Evolutionary conservation across 2,797 vertebrate genomes (phyloP), one percentile per base, ranked within the genome.

Genomic region (Heteromormyrus szaboi): DNA sequence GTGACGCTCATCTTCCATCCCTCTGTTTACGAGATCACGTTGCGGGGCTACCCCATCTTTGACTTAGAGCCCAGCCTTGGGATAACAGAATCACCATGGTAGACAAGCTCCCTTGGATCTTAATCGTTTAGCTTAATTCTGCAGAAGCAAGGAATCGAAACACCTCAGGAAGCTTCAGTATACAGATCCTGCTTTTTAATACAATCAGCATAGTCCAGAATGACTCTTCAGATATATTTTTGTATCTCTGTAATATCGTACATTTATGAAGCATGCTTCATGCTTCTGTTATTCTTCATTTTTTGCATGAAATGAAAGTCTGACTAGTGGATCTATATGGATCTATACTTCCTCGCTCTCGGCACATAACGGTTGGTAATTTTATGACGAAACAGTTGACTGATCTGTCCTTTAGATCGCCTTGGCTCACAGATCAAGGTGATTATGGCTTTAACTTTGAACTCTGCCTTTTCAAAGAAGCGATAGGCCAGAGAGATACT

Each of bases 341-440:
- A 56, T 46, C 14, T 29, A 11, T 72, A 37, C 12, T 11, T 19
- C 19, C 46, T 50, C n/a, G 56, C 25, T 53, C 19, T 33, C 50
- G 33, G 85, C 33, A 25, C 17, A 22, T 37, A 88, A 53, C 53
- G 48, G 29, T 44, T 56, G 19, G 62, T 44, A 22, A 17, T n/a
- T 85, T 84, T 11, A 25, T 22, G 87, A 81, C 50, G 79, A 41
- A 41, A 68, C 84, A 25, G 8, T 51, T 72, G 83, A 72, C 59
- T 86, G 83, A 76, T 89, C 33, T 72, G 85, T 86, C 54, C 50
- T 68, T 62, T 88, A 50, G 56, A 56, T 86, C 25, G 53, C 12
- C 41, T 53, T 84, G 89, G 89, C 86, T 89, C 76, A 84, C 86
- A 88, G 86, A 87, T 87, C 72, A 89, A 87, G 68, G 53, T 87